Evolutionary conservation across 2,797 vertebrate genomes (phyloP).

Genomic region (Craterocephalus amniculus): DNA sequence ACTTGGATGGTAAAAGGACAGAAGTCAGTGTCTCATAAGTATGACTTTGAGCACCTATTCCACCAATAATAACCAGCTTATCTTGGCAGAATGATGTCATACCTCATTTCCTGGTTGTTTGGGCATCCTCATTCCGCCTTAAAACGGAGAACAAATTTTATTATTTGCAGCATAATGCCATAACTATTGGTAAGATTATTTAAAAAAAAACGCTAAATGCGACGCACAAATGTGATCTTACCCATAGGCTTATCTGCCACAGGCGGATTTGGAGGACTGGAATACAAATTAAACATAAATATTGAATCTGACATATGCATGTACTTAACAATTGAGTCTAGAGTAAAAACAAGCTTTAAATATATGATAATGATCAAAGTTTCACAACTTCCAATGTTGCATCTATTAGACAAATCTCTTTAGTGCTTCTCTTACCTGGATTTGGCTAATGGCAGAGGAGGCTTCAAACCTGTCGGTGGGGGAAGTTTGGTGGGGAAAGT

Average conservation of each 20-base stretch:
- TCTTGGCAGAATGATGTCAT: not conserved
- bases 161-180: not conserved
- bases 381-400: not conserved
- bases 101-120: conserved; percentile 69
- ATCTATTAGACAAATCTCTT: not conserved
- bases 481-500: conserved; percentile 58
- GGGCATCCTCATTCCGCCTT: conserved; percentile 45
- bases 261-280: conserved; percentile 56
- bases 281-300: conserved; percentile 32
- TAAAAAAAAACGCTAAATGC: too few species aligned
- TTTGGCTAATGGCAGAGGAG: conserved; percentile 51
- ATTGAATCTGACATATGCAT: conserved; percentile 12
- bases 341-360: not conserved
- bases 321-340: not conserved
- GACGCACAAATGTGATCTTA: conserved; percentile 59
- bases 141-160: conserved; percentile 36
- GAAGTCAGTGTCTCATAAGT: not conserved
- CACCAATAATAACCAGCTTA: not conserved
- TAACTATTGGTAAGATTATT: not conserved
- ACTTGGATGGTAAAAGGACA: not conserved
- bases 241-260: conserved; percentile 51
- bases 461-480: conserved; percentile 54
- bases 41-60: conserved; percentile 1
- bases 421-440: conserved; percentile 54
- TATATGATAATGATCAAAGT: not conserved